These are phyloP conservation scores for Loripinus fragilis DNA, from an alignment of 2,888 invertebrate species.

Conservation along the genomic window DNA sequence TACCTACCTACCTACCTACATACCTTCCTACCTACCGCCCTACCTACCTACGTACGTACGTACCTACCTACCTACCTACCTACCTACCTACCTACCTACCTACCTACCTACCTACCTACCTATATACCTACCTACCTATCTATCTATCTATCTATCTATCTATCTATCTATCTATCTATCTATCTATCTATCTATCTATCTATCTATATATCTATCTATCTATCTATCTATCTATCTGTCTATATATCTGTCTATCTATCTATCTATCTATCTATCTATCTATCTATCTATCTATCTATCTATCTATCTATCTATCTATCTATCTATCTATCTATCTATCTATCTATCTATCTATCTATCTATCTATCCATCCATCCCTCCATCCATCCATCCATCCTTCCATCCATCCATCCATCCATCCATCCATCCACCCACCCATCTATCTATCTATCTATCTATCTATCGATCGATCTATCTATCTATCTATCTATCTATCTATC, in stretches of 20 bases:
- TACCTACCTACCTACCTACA: neutral
- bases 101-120: neutral
- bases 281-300: conserved; percentile 5
- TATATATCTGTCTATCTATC: neutral
- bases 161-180: neutral
- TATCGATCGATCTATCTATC: conserved; percentile 16
- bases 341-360: neutral
- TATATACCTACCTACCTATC: neutral
- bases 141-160: neutral
- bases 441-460: conserved; percentile 16
- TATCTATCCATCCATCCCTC: neutral
- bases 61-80: neutral
- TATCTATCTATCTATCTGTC: neutral
- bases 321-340: conserved; percentile 2
- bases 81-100: neutral
- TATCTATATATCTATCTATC: neutral
- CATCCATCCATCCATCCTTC: conserved; percentile 9
- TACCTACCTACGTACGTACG: neutral
- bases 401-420: conserved; percentile 15
- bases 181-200: conserved; percentile 9
- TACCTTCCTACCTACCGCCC: neutral
- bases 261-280: neutral
- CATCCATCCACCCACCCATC: conserved; percentile 20
- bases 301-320: conserved; percentile 6
- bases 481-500: neutral